Conservation (phyloP, 2,888 invertebrate genomes). For the Hemicrepidius hirtus region DNA sequence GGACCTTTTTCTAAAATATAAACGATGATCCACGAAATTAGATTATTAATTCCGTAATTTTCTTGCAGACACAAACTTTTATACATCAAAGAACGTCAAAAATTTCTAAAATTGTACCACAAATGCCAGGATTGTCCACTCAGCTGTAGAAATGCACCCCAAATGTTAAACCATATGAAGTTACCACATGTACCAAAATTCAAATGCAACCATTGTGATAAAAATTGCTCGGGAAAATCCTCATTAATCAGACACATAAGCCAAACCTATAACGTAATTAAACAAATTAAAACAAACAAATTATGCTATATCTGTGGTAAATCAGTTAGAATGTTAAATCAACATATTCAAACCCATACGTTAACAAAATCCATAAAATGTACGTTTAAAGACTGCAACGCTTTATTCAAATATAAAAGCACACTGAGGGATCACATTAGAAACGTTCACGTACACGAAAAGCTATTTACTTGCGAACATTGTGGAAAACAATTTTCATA, state of each 20-base stretch:
- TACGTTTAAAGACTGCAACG: neutral
- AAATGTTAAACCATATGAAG: too few relatives aligned
- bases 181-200: neutral
- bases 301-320: constrained; percentile 6
- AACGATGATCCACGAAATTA: too few relatives aligned
- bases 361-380: neutral
- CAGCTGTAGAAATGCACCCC: too few relatives aligned
- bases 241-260: neutral
- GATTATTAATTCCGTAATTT: too few relatives aligned
- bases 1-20: too few relatives aligned
- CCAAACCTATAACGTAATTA: neutral
- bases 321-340: neutral
- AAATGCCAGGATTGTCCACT: too few relatives aligned
- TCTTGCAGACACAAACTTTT: too few relatives aligned
- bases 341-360: neutral
- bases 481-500: neutral
- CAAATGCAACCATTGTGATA: neutral
- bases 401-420: neutral
- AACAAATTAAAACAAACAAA: neutral
- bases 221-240: neutral
- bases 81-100: too few relatives aligned
- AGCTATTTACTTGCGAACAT: neutral
- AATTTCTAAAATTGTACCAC: too few relatives aligned
- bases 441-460: neutral
- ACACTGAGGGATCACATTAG: neutral